Conservation (phyloP, 53 echinoderm and acorn worm species). For the Echinarachnius parma region DNA sequence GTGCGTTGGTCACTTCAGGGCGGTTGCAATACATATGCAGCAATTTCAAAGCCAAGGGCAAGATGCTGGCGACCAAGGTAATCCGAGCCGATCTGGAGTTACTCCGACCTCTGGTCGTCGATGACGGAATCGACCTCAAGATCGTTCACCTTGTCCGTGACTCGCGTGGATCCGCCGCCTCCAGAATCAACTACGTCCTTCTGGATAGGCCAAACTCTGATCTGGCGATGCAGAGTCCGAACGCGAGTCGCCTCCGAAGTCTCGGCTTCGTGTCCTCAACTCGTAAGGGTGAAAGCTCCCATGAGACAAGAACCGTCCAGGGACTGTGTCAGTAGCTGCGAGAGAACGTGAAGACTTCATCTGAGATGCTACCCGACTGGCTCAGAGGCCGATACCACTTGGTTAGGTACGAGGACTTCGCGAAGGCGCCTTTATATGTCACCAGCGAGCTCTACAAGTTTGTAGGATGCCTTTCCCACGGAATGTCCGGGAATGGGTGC, state of each 20-base stretch:
- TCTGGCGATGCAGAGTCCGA: not conserved
- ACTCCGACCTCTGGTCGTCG: conserved; percentile 45
- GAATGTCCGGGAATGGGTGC: conserved; percentile 53
- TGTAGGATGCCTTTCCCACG: conserved; percentile 44
- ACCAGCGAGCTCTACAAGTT: conserved; percentile 64
- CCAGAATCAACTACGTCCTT: conserved; percentile 49
- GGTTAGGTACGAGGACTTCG: conserved; percentile 72
- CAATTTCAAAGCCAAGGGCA: too few species aligned
- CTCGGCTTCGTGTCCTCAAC: not conserved
- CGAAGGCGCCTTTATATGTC: conserved; percentile 48
- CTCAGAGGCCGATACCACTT: conserved; percentile 61
- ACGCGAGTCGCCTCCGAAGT: not conserved
- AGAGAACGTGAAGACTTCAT: conserved; percentile 33
- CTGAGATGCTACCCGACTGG: conserved; percentile 51
- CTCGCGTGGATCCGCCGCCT: conserved; percentile 65
- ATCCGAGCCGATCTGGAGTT: conserved; percentile 60
- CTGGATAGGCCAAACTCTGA: too few species aligned
- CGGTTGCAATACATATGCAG: too few species aligned
- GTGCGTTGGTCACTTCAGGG: too few species aligned
- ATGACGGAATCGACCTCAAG: conserved; percentile 59
- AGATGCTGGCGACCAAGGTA: conserved; percentile 62
- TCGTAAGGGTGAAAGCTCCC: not conserved
- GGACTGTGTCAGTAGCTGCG: conserved; percentile 67
- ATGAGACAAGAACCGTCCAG: not conserved
- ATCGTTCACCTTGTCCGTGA: conserved; percentile 72